phyloP scores from a whole-genome alignment of 2,888 invertebrate species.

The Temnothorax rugatulus region DNA sequence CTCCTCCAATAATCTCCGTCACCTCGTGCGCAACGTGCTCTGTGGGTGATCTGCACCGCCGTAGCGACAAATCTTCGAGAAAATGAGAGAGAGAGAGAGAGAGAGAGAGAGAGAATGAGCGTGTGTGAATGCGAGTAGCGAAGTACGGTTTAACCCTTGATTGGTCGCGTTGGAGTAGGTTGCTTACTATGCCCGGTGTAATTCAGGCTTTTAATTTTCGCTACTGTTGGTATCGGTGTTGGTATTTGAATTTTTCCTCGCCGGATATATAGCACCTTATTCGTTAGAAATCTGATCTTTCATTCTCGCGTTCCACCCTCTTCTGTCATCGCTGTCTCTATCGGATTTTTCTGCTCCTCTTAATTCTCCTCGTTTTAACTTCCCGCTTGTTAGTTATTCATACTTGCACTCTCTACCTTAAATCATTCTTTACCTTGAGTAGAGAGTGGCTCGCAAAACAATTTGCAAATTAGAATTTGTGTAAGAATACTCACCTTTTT shows the following conservation, averaged over 20 bases:
- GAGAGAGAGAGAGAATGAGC: constrained; percentile 22
- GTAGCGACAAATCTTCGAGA: constrained; percentile 76
- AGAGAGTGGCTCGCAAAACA: not conserved
- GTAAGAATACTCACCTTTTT: constrained; percentile 3
- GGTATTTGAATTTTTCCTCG: not conserved
- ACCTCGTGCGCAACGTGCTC: constrained; percentile 61
- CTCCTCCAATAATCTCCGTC: constrained; percentile 71
- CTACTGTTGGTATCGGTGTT: not conserved
- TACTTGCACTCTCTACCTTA: not conserved
- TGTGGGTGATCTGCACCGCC: constrained; percentile 73
- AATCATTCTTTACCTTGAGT: not conserved
- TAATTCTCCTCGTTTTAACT: not conserved
- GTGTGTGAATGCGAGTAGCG: constrained; percentile 1
- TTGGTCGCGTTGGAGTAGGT: constrained; percentile 45
- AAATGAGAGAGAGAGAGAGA: constrained; percentile 47
- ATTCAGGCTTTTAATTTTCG: constrained; percentile 16
- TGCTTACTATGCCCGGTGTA: not conserved
- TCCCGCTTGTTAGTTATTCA: not conserved
- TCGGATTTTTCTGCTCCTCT: too few species aligned
- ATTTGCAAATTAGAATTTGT: not conserved
- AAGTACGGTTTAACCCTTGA: constrained; percentile 46
- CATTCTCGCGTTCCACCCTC: not conserved
- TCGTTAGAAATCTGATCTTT: constrained; percentile 8
- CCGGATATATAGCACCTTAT: not conserved
- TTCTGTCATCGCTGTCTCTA: not conserved